Conservation (phyloP, 2,797 vertebrate genomes). For the Cygnus olor region DNA sequence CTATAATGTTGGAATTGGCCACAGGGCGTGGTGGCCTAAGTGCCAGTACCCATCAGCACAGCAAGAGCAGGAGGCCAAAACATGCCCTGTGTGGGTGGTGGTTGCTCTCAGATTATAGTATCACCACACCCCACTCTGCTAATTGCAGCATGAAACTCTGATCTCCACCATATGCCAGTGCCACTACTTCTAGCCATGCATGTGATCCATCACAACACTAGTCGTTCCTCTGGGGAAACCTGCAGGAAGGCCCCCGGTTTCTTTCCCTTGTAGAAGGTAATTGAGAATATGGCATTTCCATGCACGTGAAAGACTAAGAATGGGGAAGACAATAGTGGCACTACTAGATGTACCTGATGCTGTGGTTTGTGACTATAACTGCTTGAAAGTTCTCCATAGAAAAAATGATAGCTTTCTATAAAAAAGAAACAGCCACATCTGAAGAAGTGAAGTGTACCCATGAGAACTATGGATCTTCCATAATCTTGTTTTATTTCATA, state of each 20-base stretch:
- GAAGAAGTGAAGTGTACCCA: not conserved
- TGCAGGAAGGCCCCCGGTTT: not conserved
- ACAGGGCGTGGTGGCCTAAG: constrained; percentile 5
- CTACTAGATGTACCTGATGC: not conserved
- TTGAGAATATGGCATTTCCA: not conserved
- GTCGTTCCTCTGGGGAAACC: not conserved
- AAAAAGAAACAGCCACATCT: not conserved
- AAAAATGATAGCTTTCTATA: too few relatives aligned
- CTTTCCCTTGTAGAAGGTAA: not conserved
- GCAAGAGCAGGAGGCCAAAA: constrained; percentile 14
- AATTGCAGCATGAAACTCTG: constrained; percentile 19
- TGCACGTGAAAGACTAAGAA: too few relatives aligned
- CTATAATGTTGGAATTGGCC: not conserved
- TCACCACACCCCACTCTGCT: constrained; percentile 13
- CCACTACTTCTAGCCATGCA: not conserved
- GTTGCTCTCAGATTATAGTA: constrained; percentile 43
- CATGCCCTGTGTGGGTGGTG: not conserved
- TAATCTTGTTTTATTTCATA: not conserved
- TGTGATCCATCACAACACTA: not conserved
- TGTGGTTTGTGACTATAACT: not conserved
- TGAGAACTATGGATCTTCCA: not conserved
- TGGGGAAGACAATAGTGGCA: not conserved
- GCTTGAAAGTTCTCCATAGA: not conserved
- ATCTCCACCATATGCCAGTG: not conserved
- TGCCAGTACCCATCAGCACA: not conserved